phyloP scores from a whole-genome alignment of 2,797 vertebrate species.

The Hyperoplus immaculatus region DNA sequence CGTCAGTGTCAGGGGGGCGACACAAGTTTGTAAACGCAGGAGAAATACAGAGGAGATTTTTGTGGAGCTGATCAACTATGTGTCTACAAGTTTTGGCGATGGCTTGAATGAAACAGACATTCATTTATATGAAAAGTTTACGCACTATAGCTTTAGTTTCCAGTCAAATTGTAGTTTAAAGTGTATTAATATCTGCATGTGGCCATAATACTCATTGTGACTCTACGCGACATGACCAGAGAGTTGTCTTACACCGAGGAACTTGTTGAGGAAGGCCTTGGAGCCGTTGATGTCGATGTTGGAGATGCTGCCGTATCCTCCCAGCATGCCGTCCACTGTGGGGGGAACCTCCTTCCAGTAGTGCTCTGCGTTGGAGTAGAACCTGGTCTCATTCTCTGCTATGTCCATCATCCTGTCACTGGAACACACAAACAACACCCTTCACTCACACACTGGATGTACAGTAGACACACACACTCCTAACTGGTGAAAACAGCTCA shows the following conservation, averaged over 20 bases:
- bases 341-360: constrained; percentile 94
- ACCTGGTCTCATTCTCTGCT: constrained; percentile 86
- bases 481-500: not conserved
- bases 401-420: constrained; percentile 88
- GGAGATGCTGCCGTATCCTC: constrained; percentile 97
- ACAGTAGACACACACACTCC: not conserved
- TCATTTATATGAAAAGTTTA: no score
- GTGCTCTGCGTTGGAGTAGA: constrained; percentile 93
- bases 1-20: no score
- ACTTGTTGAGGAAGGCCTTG: constrained; percentile 93
- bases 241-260: constrained; percentile 89
- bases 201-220: no score
- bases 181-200: no score
- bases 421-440: not conserved
- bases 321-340: constrained; percentile 97
- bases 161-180: no score
- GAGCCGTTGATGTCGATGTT: constrained; percentile 95
- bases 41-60: no score
- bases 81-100: no score
- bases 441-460: not conserved
- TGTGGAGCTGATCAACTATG: no score
- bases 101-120: no score
- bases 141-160: no score
- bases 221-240: not conserved
- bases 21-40: no score